phyloP scores from a whole-genome alignment of 2,113 vertebrate species.

The Triplophysa rosa region DNA sequence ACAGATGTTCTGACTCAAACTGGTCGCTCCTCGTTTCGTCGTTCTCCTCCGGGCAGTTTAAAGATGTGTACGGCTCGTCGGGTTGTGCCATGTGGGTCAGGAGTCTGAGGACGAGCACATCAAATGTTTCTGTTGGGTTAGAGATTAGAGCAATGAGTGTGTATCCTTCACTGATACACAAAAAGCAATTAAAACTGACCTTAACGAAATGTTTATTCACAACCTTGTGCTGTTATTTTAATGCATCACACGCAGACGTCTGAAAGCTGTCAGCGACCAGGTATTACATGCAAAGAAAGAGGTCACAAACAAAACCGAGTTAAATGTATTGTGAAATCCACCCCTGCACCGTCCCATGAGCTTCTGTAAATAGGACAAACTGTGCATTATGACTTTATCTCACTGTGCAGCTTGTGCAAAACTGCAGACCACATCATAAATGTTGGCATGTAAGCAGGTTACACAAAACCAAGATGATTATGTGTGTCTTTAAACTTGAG shows the following conservation, averaged over 20 bases:
- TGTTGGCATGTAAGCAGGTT: neutral
- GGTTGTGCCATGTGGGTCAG: conserved; percentile 25
- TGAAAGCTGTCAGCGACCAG: conserved; percentile 1
- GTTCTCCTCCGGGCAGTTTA: conserved; percentile 56
- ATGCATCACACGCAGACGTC: no score
- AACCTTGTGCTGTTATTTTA: neutral
- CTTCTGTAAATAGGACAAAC: conserved; percentile 33
- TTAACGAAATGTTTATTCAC: neutral
- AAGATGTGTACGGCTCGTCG: neutral
- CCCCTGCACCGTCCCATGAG: neutral
- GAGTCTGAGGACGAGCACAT: conserved; percentile 1
- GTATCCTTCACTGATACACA: neutral
- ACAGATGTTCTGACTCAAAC: conserved; percentile 25
- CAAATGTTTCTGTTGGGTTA: neutral
- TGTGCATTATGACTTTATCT: conserved; percentile 18
- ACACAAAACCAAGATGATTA: neutral
- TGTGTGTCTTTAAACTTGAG: neutral
- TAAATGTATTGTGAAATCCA: conserved; percentile 3
- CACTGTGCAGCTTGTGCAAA: conserved; percentile 41
- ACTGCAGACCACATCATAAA: conserved; percentile 40
- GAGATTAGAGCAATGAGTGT: neutral
- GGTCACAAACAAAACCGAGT: conserved; percentile 6
- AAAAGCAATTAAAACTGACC: neutral
- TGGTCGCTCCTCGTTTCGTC: conserved; percentile 48
- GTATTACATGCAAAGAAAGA: conserved; percentile 1